Base-by-base conservation (phyloP, 2,888 invertebrate genomes). In the Anorthoa munda region DNA sequence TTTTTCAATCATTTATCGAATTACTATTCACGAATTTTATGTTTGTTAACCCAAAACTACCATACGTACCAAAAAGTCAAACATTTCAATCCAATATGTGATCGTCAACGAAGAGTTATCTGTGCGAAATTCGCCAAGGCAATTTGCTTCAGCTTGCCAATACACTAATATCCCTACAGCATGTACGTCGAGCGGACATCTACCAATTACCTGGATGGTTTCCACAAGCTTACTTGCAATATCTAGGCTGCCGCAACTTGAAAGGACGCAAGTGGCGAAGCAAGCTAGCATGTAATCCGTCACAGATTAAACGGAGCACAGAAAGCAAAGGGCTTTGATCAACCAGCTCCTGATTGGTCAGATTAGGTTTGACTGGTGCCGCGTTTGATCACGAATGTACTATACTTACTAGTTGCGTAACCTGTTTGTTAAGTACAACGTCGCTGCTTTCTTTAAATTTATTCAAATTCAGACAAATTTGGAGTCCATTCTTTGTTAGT, bases 271-370 rank as follows among this genome's bases (percentile, higher is more conserved):
- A n/a, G 18, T 26, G 15, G n/a, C 0, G 5, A 70, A 18, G 11
- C 26, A 12, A 7, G 11, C 13, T 17, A 12, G 26, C 56, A 63
- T 45, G 31, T 53, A 23, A 73, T 23, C 23, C 15, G 12, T 23
- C 53, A 5, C 46, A n/a, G 15, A 72, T 51, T 58, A 26, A 56
- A 63, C 26, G 21, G 50, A 61, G 13, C 45, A 23, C 39, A 17
- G 21, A 26, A 0, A 53, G 9, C 48, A 70, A 53, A 75, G 18
- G 23, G n/a, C 23, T 68, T 72, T 72, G 60, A n/a, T 50, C 15
- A 23, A 21, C 21, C 23, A 23, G 23, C 11, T 15, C 15, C 18
- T 45, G 71, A 78, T 58, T 45, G 21, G 56, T 46, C 50, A 45
- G 31, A 45, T 61, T n/a, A n/a, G 4, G 4, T 15, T 70, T 4